phyloP scores from a whole-genome alignment of 1,140 invertebrate genomes.

The Drosophila sp. region DNA sequence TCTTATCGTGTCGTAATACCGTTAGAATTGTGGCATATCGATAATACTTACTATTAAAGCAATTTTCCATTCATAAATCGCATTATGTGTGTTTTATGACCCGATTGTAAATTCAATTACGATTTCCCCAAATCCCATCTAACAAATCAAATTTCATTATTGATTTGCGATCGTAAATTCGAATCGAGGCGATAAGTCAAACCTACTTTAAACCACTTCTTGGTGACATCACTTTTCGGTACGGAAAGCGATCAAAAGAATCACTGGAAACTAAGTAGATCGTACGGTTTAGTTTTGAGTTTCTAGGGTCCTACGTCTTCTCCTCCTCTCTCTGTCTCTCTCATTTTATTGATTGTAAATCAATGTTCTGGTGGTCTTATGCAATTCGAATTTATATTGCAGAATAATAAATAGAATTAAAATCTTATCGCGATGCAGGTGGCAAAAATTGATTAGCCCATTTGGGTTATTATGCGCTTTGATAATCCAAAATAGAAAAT shows the following conservation, averaged over 20 bases:
- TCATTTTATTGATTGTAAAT: slow-evolving; percentile 2
- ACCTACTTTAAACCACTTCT: neutral
- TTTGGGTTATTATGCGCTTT: neutral
- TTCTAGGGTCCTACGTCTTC: neutral
- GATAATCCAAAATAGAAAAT: neutral
- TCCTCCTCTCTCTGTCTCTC: neutral
- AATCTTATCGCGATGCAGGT: slow-evolving; percentile 11
- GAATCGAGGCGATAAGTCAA: neutral
- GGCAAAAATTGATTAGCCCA: neutral
- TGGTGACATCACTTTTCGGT: neutral
- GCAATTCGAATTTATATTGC: slow-evolving; percentile 7
- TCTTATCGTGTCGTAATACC: too few relatives aligned
- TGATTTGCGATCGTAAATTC: neutral
- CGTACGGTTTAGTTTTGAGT: too few relatives aligned
- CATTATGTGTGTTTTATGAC: neutral
- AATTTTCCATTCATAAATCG: slow-evolving; percentile 1
- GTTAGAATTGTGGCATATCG: too few relatives aligned
- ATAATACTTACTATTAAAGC: too few relatives aligned
- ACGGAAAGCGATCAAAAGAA: too few relatives aligned
- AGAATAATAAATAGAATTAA: neutral
- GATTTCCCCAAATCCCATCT: slow-evolving; percentile 1
- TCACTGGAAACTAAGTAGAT: neutral
- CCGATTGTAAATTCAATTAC: slow-evolving; percentile 3
- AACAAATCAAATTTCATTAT: slow-evolving; percentile 8
- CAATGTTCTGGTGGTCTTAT: neutral